These are phyloP conservation scores for Acropora tenuis DNA, from an alignment of 64 coral and sea anemone genomes.

Conservation along the genomic window DNA sequence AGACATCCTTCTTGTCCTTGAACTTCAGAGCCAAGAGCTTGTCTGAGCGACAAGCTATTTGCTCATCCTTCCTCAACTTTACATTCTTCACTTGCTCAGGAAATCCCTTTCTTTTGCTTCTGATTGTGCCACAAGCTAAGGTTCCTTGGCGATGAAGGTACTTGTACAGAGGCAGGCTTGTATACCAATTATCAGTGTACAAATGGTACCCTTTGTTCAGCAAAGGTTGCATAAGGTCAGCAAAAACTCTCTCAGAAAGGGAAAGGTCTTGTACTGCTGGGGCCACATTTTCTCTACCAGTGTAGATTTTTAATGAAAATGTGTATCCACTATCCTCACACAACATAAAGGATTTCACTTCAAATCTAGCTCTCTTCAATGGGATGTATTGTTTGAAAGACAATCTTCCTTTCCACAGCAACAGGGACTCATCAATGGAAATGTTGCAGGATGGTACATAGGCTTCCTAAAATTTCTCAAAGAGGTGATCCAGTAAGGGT, in stretches of 20 bases:
- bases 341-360: slow-evolving; percentile 35
- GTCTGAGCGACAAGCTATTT: neutral
- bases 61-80: neutral
- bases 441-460: slow-evolving; percentile 14
- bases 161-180: neutral
- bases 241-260: slow-evolving; percentile 25
- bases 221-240: slow-evolving; percentile 19
- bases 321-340: slow-evolving; percentile 28
- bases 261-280: neutral
- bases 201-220: slow-evolving; percentile 32
- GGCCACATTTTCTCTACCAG: neutral
- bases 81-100: slow-evolving; percentile 3
- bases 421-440: slow-evolving; percentile 46
- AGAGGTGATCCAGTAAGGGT: slow-evolving; percentile 38
- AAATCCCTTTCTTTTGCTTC: neutral
- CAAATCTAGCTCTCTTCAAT: slow-evolving; percentile 32
- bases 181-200: slow-evolving; percentile 63
- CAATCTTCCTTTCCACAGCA: slow-evolving; percentile 54
- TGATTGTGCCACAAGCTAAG: slow-evolving; percentile 43
- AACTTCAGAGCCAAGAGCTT: slow-evolving; percentile 23
- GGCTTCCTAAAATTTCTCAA: slow-evolving; percentile 15
- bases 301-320: slow-evolving; percentile 24
- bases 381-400: slow-evolving; percentile 63
- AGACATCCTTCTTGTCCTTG: slow-evolving; percentile 33
- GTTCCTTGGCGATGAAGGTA: neutral